Evolutionary conservation across 2,888 invertebrate species (phyloP), one percentile per base, ranked within the genome.

Genomic region (Andrena minutula): DNA sequence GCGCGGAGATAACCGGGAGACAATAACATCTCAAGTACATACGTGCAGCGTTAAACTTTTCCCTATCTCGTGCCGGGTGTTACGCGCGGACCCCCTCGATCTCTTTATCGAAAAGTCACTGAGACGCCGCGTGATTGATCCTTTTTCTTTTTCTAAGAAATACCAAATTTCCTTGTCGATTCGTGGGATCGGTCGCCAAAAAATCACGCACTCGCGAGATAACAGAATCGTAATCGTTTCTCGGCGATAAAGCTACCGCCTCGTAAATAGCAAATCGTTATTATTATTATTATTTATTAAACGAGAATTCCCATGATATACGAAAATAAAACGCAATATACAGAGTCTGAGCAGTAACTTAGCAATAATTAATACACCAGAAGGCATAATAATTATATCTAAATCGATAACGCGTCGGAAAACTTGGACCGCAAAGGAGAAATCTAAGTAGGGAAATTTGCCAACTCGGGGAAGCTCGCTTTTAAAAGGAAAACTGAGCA

Each of bases 51-150:
- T 75, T 68, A 75, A 77, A 77, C 63, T 73, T 30, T 41, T 71
- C 65, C 49, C 76, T 85, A 87, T 82, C 79, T 56, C 28, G n/a
- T 16, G 23, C 12, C 30, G 47, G 7, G 51, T 58, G 51, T 71
- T 73, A 53, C 20, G 26, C 58, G 58, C n/a, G 56, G 77, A 80
- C 88, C 86, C 88, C 87, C 82, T 65, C 70, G 80, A 75, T 74
- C 63, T 77, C 79, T 75, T 86, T 86, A 87, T 87, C 87, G 58
- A 53, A 56, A 28, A 41, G 68, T 66, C 72, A 47, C 23, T 7
- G 51, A n/a, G 82, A 75, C 80, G 75, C 53, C 61, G 23, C 64
- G 53, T 26, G 60, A 76, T 8, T n/a, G 16, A 8, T 23, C 47
- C 47, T 16, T 28, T 2, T 47, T n/a, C 10, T 10, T 2, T 6